phyloP scores from a whole-genome alignment of 2,888 invertebrate genomes.

The Diplolepis rosae region DNA sequence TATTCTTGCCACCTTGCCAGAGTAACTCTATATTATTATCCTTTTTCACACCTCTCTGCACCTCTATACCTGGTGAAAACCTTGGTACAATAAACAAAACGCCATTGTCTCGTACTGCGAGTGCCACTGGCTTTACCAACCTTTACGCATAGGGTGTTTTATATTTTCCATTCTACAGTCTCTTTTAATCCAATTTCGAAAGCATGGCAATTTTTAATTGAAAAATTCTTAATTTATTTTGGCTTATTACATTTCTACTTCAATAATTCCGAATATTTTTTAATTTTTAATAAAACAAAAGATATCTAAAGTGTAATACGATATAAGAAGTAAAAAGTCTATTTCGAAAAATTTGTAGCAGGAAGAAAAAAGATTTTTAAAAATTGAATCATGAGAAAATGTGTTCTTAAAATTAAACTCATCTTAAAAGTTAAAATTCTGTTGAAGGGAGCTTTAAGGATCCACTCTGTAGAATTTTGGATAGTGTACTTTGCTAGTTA shows the following conservation, averaged over 20 bases:
- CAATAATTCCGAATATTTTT: not conserved
- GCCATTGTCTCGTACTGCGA: conserved; percentile 64
- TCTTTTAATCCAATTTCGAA: no score
- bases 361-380: no score
- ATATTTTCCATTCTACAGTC: no score
- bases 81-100: conserved; percentile 64
- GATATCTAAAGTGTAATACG: no score
- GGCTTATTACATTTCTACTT: no score
- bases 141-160: conserved; percentile 34
- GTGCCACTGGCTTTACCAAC: conserved; percentile 40
- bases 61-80: conserved; percentile 59
- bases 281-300: no score
- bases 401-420: no score
- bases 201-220: no score
- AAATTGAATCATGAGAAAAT: no score
- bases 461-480: not conserved
- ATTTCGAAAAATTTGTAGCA: no score
- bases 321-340: no score
- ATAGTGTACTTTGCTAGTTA: not conserved
- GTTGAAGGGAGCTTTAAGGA: not conserved
- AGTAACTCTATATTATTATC: conserved; percentile 74
- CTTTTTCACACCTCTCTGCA: conserved; percentile 72
- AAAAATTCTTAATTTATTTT: not conserved
- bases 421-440: not conserved
- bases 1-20: conserved; percentile 56